Evolutionary conservation across 2,888 invertebrate genomes (phyloP).

Genomic region (Tortricodes alternella): DNA sequence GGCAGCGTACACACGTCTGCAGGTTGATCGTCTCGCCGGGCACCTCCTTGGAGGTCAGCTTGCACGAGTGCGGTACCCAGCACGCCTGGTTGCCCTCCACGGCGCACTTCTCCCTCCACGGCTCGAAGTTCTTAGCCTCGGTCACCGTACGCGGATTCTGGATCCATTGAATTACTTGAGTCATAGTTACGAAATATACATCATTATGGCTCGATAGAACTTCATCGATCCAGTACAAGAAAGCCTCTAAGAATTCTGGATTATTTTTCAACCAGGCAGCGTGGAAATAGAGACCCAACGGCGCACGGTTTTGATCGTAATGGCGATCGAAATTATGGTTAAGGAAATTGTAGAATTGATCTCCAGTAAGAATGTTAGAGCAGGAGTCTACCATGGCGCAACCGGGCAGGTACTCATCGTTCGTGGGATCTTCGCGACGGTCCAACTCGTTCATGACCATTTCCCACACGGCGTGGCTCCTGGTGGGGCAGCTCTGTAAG

Average conservation of each 20-base stretch:
- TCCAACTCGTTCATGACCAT: slow-evolving; percentile 98
- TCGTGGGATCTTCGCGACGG: slow-evolving; percentile 93
- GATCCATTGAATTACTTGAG: slow-evolving; percentile 98
- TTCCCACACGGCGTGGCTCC: slow-evolving; percentile 97
- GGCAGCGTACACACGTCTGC: slow-evolving; percentile 96
- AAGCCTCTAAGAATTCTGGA: slow-evolving; percentile 95
- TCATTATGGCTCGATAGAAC: slow-evolving; percentile 92
- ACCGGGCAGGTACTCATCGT: slow-evolving; percentile 94
- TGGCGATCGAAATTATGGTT: slow-evolving; percentile 97
- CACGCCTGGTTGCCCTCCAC: slow-evolving; percentile 93
- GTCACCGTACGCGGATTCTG: slow-evolving; percentile 93
- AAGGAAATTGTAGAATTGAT: slow-evolving; percentile 96
- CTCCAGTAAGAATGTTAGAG: slow-evolving; percentile 94
- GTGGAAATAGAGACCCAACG: slow-evolving; percentile 95
- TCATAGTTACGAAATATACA: slow-evolving; percentile 97
- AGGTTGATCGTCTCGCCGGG: slow-evolving; percentile 97
- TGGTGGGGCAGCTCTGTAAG: slow-evolving; percentile 94
- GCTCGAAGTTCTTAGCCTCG: slow-evolving; percentile 95
- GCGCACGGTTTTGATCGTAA: slow-evolving; percentile 94
- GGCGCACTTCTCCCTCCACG: slow-evolving; percentile 96
- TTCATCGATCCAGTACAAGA: slow-evolving; percentile 97
- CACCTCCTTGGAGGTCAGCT: slow-evolving; percentile 95
- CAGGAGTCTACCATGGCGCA: slow-evolving; percentile 98
- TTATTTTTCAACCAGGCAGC: slow-evolving; percentile 97
- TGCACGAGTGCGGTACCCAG: slow-evolving; percentile 95